phyloP scores from a whole-genome alignment of 2,113 vertebrate genomes.

The Semnornis frantzii region DNA sequence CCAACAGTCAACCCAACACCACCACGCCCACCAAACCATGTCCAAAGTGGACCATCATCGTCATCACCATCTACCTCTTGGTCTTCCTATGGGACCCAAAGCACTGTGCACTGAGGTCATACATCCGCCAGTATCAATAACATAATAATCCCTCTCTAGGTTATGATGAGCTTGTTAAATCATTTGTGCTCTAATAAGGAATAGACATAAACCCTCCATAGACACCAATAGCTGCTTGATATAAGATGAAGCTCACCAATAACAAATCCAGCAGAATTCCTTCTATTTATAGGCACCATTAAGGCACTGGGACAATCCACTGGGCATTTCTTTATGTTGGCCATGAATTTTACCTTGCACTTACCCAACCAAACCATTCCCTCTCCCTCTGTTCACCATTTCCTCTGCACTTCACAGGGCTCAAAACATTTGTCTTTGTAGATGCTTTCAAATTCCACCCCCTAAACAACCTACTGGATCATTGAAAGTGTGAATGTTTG shows the following conservation, averaged over 20 bases:
- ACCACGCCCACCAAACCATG: no score
- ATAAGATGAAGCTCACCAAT: neutral
- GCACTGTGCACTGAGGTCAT: fast-evolving
- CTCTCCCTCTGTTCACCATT: fast-evolving
- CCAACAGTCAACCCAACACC: no score
- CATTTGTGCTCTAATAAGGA: neutral
- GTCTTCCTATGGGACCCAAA: neutral
- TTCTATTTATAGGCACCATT: neutral
- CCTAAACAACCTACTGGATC: neutral
- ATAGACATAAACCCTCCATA: neutral
- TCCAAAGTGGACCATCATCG: no score
- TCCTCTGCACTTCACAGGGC: neutral
- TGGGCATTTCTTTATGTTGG: fast-evolving
- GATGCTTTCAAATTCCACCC: neutral
- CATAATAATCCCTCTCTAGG: neutral
- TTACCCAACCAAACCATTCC: neutral
- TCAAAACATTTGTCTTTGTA: neutral
- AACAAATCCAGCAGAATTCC: neutral
- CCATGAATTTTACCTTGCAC: neutral
- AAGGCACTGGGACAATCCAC: neutral
- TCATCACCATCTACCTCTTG: neutral
- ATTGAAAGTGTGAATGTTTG: neutral
- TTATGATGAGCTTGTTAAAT: neutral
- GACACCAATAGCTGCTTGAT: neutral
- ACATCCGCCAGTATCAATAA: no score